Percentiles rank a stretch among this genome's conserved stretches.
phyloP scores from a whole-genome alignment of 2,888 invertebrate genomes.

The Cephus pygmeus region DNA sequence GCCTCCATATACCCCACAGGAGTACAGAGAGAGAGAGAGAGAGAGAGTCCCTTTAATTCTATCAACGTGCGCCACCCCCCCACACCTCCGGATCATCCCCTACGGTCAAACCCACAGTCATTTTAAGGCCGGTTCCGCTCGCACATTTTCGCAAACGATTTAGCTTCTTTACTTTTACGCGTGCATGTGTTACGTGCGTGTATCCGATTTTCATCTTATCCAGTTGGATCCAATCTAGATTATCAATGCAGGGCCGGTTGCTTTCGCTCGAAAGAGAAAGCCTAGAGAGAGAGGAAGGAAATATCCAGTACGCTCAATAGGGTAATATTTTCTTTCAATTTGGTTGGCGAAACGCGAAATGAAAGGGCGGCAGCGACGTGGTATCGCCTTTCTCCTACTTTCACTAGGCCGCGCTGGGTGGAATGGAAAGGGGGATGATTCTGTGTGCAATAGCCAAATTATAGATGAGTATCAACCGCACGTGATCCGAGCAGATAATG shows the following conservation, averaged over 20 bases:
- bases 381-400: slow-evolving; percentile 11
- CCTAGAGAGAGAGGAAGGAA: background rate
- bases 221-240: too few relatives aligned
- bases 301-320: too few relatives aligned
- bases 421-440: slow-evolving; percentile 14
- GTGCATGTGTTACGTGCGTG: too few relatives aligned
- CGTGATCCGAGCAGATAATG: slow-evolving; percentile 60
- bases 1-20: slow-evolving; percentile 12
- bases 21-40: slow-evolving; percentile 30
- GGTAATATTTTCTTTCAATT: slow-evolving; percentile 57
- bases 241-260: slow-evolving; percentile 6
- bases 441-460: slow-evolving; percentile 46
- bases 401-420: slow-evolving; percentile 11
- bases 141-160: too few relatives aligned
- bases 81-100: slow-evolving; percentile 20
- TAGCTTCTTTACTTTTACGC: too few relatives aligned
- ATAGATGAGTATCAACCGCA: slow-evolving; percentile 60
- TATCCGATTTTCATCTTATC: too few relatives aligned
- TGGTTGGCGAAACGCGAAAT: slow-evolving; percentile 32
- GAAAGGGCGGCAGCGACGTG: slow-evolving; percentile 24
- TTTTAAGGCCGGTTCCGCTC: too few relatives aligned
- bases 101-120: background rate
- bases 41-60: too few relatives aligned
- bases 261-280: slow-evolving; percentile 13
- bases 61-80: too few relatives aligned